These are phyloP conservation scores for Eurytoma californica DNA, from an alignment of 2,888 invertebrate species.

Conservation along the genomic window DNA sequence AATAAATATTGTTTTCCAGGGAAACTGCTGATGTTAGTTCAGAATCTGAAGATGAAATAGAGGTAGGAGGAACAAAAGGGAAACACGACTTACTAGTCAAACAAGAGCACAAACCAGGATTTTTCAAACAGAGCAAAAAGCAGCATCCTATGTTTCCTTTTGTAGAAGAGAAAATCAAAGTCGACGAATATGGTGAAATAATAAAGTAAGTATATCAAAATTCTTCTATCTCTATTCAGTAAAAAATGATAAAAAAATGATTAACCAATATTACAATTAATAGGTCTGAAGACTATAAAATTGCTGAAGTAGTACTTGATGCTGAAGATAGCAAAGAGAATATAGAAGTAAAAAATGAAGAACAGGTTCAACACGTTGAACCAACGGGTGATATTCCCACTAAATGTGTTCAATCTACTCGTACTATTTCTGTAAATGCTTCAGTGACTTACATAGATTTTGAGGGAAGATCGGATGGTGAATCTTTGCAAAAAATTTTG, in stretches of 20 bases:
- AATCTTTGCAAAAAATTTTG: conserved; percentile 84
- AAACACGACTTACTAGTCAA: conserved; percentile 93
- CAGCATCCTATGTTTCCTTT: conserved; percentile 98
- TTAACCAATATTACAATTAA: background rate
- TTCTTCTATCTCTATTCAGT: too few relatives aligned
- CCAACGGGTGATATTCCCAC: conserved; percentile 87
- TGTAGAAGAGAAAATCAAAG: conserved; percentile 91
- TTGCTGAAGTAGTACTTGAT: conserved; percentile 84
- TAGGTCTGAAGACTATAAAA: conserved; percentile 92
- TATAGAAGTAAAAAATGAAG: conserved; percentile 80
- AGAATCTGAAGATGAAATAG: conserved; percentile 90
- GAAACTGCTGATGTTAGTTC: conserved; percentile 85
- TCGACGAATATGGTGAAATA: conserved; percentile 97
- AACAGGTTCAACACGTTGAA: conserved; percentile 74
- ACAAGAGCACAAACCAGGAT: conserved; percentile 84
- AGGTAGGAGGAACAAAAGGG: conserved; percentile 85
- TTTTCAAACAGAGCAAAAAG: conserved; percentile 92
- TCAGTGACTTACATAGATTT: conserved; percentile 96
- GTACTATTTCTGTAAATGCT: conserved; percentile 87
- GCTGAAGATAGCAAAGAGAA: conserved; percentile 84
- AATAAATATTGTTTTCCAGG: conserved; percentile 71
- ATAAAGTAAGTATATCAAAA: conserved; percentile 78
- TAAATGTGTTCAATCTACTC: conserved; percentile 87
- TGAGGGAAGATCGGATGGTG: conserved; percentile 94
- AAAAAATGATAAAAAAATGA: too few relatives aligned